Evolutionary conservation across 2,797 vertebrate genomes (phyloP), one percentile per base, ranked within the genome.

Genomic region (Enteromius argenteus): DNA sequence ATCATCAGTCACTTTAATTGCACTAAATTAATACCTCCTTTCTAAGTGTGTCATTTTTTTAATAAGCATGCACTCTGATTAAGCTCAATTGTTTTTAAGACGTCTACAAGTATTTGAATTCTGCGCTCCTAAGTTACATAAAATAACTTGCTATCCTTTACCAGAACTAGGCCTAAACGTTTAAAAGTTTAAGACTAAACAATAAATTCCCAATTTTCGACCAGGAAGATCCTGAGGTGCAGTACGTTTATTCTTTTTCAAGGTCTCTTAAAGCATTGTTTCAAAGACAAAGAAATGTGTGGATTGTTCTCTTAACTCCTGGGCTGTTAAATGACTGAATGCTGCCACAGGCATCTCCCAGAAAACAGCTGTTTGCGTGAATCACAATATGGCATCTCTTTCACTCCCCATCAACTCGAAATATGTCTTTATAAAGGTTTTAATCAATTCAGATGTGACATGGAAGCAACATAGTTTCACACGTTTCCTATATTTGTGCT

Each of bases 271-370:
- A 56, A 67, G 23, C 35, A 76, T 69, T 5, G 30, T 39, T 58
- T 67, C 35, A 44, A 68, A 44, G 30, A 27, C 6, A 69, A 51
- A 77, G 53, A 42, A 21, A 76, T 46, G 39, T 83, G 23, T 39
- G 21, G 13, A 84, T 84, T 84, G 42, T 72, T 83, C 62, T 79
- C 83, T 79, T 71, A 72, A 79, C 83, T 84, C 67, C 67, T 84
- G 75, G 53, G 30, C 83, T 84, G 75, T 79, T 72, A 79, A 84
- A 84, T 84, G 83, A 78, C 83, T 60, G 75, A 84, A 84, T 23
- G 53, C 53, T 79, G 75, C 83, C 83, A 84, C 75, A 84, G 83
- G 83, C 75, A 27, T 71, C 75, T 79, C 21, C 19, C 14, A 15
- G 39, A 71, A 27, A 84, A 84, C 83, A 84, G 75, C 51, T 84